Conservation (phyloP, 2,888 invertebrate genomes). For the Spilosoma lubricipeda region DNA sequence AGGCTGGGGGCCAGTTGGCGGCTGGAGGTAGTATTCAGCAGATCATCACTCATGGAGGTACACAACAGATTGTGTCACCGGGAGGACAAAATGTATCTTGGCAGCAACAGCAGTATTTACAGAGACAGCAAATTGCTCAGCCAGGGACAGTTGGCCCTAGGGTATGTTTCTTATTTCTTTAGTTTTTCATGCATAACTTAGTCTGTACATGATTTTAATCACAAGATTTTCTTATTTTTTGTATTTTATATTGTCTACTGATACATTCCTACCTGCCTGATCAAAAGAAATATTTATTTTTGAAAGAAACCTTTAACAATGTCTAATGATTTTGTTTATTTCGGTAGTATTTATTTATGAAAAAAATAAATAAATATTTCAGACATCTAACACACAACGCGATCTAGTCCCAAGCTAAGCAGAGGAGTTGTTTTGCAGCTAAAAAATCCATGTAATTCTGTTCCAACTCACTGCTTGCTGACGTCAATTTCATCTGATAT, state of each 20-base stretch:
- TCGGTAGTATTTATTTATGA: background rate
- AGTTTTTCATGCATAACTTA: background rate
- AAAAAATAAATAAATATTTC: too few relatives aligned
- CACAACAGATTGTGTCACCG: slow-evolving; percentile 81
- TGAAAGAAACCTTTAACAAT: background rate
- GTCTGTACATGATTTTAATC: background rate
- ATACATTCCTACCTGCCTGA: too few relatives aligned
- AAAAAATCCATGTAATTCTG: background rate
- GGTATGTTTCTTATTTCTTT: slow-evolving; percentile 60
- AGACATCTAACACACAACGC: too few relatives aligned
- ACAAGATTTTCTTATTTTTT: background rate
- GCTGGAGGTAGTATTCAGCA: slow-evolving; percentile 80
- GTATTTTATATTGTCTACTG: background rate
- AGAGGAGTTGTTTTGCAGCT: background rate
- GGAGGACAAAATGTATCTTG: slow-evolving; percentile 81
- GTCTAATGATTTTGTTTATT: background rate
- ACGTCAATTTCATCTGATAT: too few relatives aligned
- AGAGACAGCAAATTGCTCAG: slow-evolving; percentile 83
- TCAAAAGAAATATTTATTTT: too few relatives aligned
- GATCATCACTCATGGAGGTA: slow-evolving; percentile 82
- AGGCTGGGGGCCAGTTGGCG: slow-evolving; percentile 68
- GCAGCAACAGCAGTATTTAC: slow-evolving; percentile 84
- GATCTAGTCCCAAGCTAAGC: too few relatives aligned
- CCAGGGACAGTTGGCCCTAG: slow-evolving; percentile 83
- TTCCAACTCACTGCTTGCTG: background rate